Conservation (phyloP, 2,797 vertebrate species). For the Pangasius mekongensis region DNA sequence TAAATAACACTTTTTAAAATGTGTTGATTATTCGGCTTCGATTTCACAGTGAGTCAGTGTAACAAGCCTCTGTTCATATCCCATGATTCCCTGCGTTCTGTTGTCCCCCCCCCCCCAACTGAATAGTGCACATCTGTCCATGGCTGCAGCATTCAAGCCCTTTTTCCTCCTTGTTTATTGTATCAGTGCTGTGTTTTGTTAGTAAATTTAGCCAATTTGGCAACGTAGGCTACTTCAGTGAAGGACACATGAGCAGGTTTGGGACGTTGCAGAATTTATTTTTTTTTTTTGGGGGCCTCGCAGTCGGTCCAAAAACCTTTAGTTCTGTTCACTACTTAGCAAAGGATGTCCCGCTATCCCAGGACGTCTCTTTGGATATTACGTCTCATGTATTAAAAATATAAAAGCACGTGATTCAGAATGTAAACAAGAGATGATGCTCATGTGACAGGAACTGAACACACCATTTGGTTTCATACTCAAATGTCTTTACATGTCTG, state of each 20-base stretch:
- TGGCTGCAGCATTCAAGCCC: slow-evolving; percentile 2
- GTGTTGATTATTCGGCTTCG: neutral
- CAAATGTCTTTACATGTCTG: too few species aligned
- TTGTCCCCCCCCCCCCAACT: slow-evolving; percentile 12
- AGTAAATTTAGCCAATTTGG: slow-evolving; percentile 43
- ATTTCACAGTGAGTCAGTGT: slow-evolving; percentile 7
- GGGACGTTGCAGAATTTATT: neutral
- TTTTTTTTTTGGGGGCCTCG: neutral
- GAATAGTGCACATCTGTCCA: slow-evolving; percentile 48
- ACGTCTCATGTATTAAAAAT: neutral
- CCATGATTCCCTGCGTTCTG: slow-evolving; percentile 13
- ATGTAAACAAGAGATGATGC: neutral
- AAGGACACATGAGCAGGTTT: neutral
- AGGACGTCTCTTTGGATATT: neutral
- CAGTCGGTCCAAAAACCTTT: neutral
- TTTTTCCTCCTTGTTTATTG: slow-evolving; percentile 43
- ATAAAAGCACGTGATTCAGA: neutral
- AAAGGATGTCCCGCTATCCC: neutral
- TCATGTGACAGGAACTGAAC: neutral
- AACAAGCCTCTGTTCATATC: slow-evolving; percentile 26
- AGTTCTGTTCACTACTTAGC: neutral
- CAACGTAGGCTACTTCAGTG: neutral
- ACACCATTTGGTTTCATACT: neutral
- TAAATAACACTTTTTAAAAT: neutral
- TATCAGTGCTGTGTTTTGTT: slow-evolving; percentile 37